These are phyloP conservation scores for Dromiciops gliroides DNA, from an alignment of 2,113 vertebrate species.

Conservation along the genomic window DNA sequence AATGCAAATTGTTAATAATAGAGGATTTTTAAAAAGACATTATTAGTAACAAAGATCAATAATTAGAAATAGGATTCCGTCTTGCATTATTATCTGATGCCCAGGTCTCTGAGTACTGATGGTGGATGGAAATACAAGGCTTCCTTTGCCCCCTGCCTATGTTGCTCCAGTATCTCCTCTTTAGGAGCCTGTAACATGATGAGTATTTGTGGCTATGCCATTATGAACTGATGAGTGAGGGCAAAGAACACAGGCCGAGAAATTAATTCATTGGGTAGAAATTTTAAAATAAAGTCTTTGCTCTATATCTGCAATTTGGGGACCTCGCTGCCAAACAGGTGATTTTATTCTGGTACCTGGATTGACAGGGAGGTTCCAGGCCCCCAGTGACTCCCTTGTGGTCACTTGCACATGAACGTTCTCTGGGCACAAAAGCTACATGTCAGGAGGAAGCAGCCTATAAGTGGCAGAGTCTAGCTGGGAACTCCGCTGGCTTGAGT, in stretches of 20 bases:
- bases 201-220: background rate
- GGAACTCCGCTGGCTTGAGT: background rate
- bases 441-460: fast-evolving
- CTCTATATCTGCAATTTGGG: background rate
- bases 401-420: fast-evolving
- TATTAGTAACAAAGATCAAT: background rate
- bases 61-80: background rate
- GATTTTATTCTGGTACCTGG: background rate
- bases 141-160: background rate
- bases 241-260: background rate
- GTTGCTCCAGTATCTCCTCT: background rate
- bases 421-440: fast-evolving
- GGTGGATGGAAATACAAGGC: background rate
- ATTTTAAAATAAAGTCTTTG: background rate
- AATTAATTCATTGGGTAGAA: background rate
- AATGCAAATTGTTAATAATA: background rate
- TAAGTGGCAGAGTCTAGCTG: fast-evolving
- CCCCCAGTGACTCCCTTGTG: background rate
- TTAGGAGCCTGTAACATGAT: background rate
- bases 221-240: background rate
- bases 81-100: background rate
- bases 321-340: background rate
- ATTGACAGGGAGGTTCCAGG: background rate
- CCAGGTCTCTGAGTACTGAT: background rate
- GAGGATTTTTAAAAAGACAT: background rate